A percentile compares a stretch with the other conserved stretches of the same genome.
These are phyloP conservation scores for Thripadectes ignobilis DNA, from an alignment of 2,797 vertebrate genomes.

Conservation along the genomic window DNA sequence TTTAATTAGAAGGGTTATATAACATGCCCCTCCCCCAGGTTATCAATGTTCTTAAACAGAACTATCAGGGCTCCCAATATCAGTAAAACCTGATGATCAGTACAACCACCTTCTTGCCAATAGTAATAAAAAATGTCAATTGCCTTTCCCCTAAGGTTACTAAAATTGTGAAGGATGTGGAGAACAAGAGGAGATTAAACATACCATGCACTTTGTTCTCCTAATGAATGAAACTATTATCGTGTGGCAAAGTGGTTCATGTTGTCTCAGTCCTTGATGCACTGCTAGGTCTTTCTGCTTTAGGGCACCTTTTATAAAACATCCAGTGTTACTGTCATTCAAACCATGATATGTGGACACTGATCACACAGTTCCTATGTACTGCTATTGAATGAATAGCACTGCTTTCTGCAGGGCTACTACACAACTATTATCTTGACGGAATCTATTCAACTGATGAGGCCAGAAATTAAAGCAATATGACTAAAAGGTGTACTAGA, in stretches of 20 bases:
- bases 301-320: not conserved
- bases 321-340: not conserved
- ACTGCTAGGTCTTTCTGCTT: not conserved
- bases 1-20: not conserved
- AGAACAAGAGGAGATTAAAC: not conserved
- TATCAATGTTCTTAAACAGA: not conserved
- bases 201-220: not conserved
- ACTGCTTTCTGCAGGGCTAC: not conserved
- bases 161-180: not conserved
- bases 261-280: not conserved
- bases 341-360: not conserved
- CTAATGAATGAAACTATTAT: not conserved
- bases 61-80: not conserved
- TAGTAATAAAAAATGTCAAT: not conserved
- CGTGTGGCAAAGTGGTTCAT: not conserved
- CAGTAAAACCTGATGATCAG: not conserved
- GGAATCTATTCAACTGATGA: not conserved
- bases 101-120: not conserved
- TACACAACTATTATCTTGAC: not conserved
- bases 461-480: not conserved
- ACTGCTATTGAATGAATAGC: not conserved
- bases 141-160: not conserved
- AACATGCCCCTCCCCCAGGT: fast-evolving
- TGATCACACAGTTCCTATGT: not conserved
- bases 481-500: not conserved